phyloP scores from a whole-genome alignment of 2,113 vertebrate genomes.

The Emydura subglobosa region DNA sequence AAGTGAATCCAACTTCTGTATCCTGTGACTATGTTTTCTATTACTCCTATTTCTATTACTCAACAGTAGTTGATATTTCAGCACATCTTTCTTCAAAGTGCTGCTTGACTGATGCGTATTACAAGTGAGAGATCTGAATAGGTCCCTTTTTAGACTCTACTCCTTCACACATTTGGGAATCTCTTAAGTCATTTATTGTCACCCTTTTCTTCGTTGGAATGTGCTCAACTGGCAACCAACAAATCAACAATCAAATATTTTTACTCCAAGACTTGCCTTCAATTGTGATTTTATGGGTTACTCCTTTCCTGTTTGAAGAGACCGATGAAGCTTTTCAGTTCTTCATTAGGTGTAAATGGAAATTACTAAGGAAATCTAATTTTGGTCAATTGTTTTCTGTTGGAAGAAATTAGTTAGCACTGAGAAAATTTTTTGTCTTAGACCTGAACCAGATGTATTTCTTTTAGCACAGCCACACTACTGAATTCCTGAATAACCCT shows the following conservation, averaged over 20 bases:
- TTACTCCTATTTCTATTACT: not conserved
- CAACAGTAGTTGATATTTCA: not conserved
- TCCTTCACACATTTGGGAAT: conserved; percentile 34
- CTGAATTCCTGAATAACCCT: accelerated
- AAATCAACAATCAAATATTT: not conserved
- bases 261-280: not conserved
- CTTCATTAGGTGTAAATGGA: conserved; percentile 1
- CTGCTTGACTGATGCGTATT: conserved; percentile 21
- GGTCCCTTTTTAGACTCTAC: not conserved
- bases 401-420: not conserved
- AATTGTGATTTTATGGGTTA: not conserved
- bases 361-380: not conserved
- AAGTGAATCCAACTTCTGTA: not conserved
- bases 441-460: not conserved
- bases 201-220: conserved; percentile 19
- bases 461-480: accelerated
- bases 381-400: not conserved
- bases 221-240: not conserved
- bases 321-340: not conserved
- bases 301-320: not conserved
- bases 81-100: not conserved
- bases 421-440: not conserved
- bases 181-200: conserved; percentile 16
- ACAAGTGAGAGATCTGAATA: not conserved
- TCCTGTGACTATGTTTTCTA: not conserved